Evolutionary conservation across 2,113 vertebrate genomes (phyloP).

Genomic region (Lepus europaeus): DNA sequence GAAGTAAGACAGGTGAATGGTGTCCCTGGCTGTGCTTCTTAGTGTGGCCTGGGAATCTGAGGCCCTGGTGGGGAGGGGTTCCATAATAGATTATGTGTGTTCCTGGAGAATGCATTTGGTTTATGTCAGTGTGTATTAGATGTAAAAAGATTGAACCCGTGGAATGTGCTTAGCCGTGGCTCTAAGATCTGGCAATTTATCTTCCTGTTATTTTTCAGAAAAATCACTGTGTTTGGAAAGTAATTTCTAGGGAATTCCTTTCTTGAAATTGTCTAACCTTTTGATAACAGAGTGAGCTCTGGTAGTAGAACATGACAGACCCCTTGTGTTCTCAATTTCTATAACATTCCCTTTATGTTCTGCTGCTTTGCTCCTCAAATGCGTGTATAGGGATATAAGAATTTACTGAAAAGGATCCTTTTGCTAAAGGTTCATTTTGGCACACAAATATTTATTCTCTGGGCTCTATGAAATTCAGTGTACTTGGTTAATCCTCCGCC

Average conservation of each 20-base stretch:
- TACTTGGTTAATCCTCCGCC: too few species aligned
- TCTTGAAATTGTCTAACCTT: neutral
- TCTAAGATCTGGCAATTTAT: neutral
- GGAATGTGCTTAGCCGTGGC: neutral
- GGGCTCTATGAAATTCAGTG: neutral
- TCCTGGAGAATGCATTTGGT: neutral
- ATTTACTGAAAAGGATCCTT: neutral
- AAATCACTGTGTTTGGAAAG: neutral
- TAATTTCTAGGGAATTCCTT: neutral
- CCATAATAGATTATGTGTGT: neutral
- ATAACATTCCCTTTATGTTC: neutral
- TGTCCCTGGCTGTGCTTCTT: accelerated
- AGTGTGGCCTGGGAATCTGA: neutral
- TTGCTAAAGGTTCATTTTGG: constrained; percentile 15
- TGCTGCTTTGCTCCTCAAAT: neutral
- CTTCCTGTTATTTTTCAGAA: neutral
- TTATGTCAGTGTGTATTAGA: neutral
- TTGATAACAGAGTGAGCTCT: neutral
- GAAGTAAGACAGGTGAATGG: neutral
- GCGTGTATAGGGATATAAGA: neutral
- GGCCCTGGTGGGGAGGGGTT: neutral
- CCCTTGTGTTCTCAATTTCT: neutral
- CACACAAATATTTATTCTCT: neutral
- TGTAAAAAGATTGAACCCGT: neutral
- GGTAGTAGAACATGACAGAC: neutral